Evolutionary conservation across 2,888 invertebrate species (phyloP).

Genomic region (Drosophila tripunctata): DNA sequence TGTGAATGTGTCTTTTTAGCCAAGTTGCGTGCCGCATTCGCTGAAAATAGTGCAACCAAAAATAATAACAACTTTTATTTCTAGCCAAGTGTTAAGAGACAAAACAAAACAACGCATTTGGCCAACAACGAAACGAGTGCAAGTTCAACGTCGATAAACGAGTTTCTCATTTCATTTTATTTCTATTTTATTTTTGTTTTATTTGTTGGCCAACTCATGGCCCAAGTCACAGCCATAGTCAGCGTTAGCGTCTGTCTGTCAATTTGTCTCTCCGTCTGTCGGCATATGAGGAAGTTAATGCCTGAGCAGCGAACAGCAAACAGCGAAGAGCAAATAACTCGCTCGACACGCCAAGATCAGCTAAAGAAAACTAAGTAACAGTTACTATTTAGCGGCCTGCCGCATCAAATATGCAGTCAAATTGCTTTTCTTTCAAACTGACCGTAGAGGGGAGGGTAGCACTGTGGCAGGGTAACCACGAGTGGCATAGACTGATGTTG

Average conservation of each 20-base stretch:
- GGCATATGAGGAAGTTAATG: conserved; percentile 71
- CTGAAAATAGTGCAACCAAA: conserved; percentile 44
- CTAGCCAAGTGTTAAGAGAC: conserved; percentile 48
- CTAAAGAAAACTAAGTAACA: conserved; percentile 69
- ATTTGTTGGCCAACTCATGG: conserved; percentile 33
- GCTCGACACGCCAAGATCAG: conserved; percentile 48
- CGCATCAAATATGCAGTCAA: conserved; percentile 64
- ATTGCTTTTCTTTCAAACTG: conserved; percentile 56
- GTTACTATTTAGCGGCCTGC: conserved; percentile 71
- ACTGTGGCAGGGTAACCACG: background rate
- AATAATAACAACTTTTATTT: conserved; percentile 63
- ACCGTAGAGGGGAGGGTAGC: background rate
- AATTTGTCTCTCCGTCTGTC: background rate
- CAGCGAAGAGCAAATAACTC: conserved; percentile 11
- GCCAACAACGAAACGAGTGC: conserved; percentile 66
- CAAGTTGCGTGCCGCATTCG: conserved; percentile 63
- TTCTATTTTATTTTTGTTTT: conserved; percentile 20
- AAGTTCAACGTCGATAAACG: conserved; percentile 73
- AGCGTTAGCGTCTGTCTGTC: conserved; percentile 12
- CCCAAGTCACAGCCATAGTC: too few species aligned
- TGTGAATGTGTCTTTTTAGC: conserved; percentile 46
- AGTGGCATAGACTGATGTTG: background rate
- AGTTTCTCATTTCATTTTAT: conserved; percentile 58
- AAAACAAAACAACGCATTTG: conserved; percentile 35
- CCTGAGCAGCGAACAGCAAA: conserved; percentile 45